phyloP scores from a whole-genome alignment of 1,140 invertebrate genomes.

The Colletes latitarsis region DNA sequence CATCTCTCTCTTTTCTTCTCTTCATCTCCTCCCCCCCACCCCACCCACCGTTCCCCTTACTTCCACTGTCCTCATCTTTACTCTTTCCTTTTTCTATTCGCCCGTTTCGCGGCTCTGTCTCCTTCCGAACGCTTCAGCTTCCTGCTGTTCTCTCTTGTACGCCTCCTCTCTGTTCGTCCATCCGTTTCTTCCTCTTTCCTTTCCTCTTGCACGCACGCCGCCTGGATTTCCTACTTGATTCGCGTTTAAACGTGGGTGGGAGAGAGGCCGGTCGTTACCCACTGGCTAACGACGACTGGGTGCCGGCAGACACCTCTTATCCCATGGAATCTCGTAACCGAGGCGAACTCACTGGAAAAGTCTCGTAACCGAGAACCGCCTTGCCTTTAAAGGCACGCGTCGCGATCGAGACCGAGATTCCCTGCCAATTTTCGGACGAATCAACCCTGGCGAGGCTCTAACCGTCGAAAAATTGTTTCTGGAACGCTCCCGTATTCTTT shows the following conservation, averaged over 20 bases:
- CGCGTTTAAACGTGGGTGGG: conserved; percentile 46
- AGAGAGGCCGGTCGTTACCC: conserved; percentile 58
- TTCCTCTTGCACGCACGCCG: not conserved
- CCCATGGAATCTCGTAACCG: conserved; percentile 48
- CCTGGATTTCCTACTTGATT: conserved; percentile 48
- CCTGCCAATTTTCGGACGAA: no score
- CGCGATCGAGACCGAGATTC: no score
- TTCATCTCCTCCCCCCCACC: not conserved
- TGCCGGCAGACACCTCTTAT: conserved; percentile 60
- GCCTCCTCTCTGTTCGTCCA: not conserved
- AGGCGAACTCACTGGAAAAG: conserved; percentile 37
- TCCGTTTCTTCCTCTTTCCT: conserved; percentile 10
- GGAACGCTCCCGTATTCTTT: no score
- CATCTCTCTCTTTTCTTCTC: conserved; percentile 10
- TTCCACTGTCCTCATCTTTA: no score
- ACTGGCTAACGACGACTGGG: conserved; percentile 54
- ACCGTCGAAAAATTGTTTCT: no score
- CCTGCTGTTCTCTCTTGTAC: conserved; percentile 5
- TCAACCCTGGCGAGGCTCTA: no score
- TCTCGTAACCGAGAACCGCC: not conserved
- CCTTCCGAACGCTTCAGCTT: conserved; percentile 29
- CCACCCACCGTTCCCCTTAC: no score
- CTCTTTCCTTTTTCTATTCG: not conserved
- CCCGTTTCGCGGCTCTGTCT: conserved; percentile 18
- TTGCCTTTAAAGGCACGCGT: conserved; percentile 11